Conservation (phyloP, 53 echinoderm and acorn worm species). For the Paracentrotus lividus region DNA sequence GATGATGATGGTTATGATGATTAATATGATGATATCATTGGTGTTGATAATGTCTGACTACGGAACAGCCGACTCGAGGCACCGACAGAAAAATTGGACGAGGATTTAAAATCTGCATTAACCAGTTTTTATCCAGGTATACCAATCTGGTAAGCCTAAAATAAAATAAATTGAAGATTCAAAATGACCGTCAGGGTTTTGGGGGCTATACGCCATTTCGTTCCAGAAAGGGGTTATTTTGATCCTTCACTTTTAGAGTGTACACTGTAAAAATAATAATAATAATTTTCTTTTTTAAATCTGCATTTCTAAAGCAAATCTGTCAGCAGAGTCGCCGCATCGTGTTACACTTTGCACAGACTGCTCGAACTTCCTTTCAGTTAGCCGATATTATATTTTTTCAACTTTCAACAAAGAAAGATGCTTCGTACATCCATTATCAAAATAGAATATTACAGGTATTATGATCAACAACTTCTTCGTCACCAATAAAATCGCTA, state of each 20-base stretch:
- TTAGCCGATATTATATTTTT: no score
- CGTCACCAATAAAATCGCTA: not conserved
- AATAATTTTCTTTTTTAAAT: no score
- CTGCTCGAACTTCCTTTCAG: no score
- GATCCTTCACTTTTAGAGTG: no score
- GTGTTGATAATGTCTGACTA: not conserved
- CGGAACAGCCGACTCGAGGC: not conserved
- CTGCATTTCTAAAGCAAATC: no score
- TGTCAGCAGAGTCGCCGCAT: no score
- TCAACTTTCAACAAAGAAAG: not conserved
- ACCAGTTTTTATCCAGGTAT: not conserved
- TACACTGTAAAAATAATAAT: no score
- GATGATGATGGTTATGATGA: not conserved
- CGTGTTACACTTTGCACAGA: no score
- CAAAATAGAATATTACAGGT: not conserved
- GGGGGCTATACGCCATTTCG: no score
- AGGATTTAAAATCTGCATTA: not conserved
- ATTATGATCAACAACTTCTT: not conserved
- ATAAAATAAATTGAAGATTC: not conserved
- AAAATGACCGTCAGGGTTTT: no score
- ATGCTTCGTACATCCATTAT: not conserved
- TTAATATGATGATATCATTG: not conserved
- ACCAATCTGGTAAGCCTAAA: not conserved
- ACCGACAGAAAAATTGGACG: not conserved
- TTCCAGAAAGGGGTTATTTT: no score